Base-by-base conservation (phyloP, 2,113 vertebrate species). In the Nesoenas mayeri region DNA sequence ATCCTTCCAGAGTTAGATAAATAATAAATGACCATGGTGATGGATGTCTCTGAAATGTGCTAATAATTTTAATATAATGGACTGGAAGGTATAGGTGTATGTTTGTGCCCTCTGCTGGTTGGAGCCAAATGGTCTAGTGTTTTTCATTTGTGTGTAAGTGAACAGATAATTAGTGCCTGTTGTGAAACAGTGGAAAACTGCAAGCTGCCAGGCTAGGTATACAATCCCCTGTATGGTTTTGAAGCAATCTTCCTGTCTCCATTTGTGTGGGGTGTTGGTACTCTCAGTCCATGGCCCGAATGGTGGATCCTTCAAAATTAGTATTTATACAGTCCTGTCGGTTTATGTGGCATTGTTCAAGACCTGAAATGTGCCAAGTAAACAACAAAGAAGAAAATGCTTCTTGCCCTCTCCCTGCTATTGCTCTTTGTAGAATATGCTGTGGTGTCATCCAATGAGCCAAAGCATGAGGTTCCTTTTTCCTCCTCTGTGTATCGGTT, bases 1-100 rank as follows among this genome's bases (percentile, higher is more conserved):
- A 50, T 32, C 57, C 48, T 93, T 93, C 80, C 81, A 96, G 40
- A 54, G 36, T 32, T 80, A 60, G 56, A 73, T 93, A 90, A 96
- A 95, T 95, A 95, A 95, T 93, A 78, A 80, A 91, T 93, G 40
- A 29, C 28, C 24, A 7, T 3, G 1, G 16, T 38, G 62, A 34
- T 34, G n/a, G 73, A 19, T 85, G 66, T 24, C 67, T 95, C 29
- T 11, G 7, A 74, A 85, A 91, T 64, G 75, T 69, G 69, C 51
- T 79, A 71, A 79, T 50, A 77, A 70, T 89, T 87, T 54, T 95
- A 47, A 38, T 66, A 10, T 60, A 73, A 54, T n/a, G 31, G 28
- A 18, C 71, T 38, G 47, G 34, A 29, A 50, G 32, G 50, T 75
- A 19, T 7, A 60, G 36, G 53, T 85, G 14, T 60, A 8, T 57